Base-by-base conservation (phyloP, 2,113 vertebrate species). In the Lampris megalopsis region DNA sequence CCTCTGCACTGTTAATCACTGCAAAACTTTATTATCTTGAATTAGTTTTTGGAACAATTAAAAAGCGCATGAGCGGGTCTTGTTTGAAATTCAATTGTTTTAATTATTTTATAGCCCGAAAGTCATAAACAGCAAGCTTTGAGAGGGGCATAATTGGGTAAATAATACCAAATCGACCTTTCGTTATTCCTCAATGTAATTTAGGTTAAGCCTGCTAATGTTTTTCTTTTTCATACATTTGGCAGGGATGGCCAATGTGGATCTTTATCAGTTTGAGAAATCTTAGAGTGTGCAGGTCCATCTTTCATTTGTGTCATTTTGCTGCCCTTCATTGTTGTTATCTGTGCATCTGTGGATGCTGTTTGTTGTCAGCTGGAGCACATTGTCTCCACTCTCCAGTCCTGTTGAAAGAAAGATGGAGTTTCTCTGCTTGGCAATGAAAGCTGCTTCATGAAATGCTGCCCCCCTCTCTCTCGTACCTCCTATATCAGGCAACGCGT, bases 391-490 rank as follows among this genome's bases (percentile, higher is more conserved):
- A 9, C 36, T 79, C 36, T 54, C 60, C 66, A 62, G 68, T 43
- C 10, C 61, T 54, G 61, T 63, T 86, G 82, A 81, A 81, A 71
- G 49, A 48, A 7, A 75, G 61, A 75, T 73, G 49, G 71, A 62
- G 62, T 76, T 76, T 64, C 71, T 65, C 24, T 60, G 71, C 70
- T 87, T 86, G 85, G 86, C 81, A 84, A 63, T 62, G n/a, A 45
- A 68, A 11, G 50, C 47, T 81, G 59, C 63, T 72, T 73, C 72
- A 83, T 77, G 89, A 89, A 75, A 78, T 67, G 85, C 65, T 80
- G 68, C 45, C 62, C 37, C 57, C 85, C 63, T 83, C 36, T 53
- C 57, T 72, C 54, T 75, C 65, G 24, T 24, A 24, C 76, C 63
- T 83, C n/a, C 50, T 24, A 38, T 87, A 81, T 80, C 85, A 81